Conservation (phyloP, 2,888 invertebrate species). For the Escarpia spicata region DNA sequence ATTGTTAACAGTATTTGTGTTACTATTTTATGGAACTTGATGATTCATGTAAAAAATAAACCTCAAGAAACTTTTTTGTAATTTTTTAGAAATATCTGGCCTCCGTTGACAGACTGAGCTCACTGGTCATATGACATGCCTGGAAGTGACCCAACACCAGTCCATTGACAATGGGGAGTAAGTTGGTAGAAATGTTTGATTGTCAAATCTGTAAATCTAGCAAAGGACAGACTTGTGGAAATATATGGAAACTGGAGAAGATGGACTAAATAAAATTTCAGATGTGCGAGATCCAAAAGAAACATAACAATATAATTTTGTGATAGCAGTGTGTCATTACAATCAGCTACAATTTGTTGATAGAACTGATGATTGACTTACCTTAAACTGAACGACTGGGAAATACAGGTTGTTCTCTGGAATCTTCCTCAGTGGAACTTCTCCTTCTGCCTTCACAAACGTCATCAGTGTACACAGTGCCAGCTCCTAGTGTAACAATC, state of each 20-base stretch:
- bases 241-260: not conserved
- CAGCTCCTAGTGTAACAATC: constrained; percentile 67
- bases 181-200: too few relatives aligned
- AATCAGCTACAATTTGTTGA: not conserved
- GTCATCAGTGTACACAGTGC: constrained; percentile 80
- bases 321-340: not conserved
- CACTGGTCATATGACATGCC: too few relatives aligned
- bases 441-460: constrained; percentile 78
- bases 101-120: too few relatives aligned
- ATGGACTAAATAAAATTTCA: not conserved
- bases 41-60: too few relatives aligned
- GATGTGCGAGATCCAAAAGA: not conserved
- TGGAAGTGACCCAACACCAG: too few relatives aligned
- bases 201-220: not conserved
- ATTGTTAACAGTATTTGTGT: not conserved
- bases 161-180: too few relatives aligned
- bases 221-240: not conserved
- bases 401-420: constrained; percentile 71
- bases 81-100: too few relatives aligned
- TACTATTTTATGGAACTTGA: not conserved
- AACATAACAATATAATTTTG: not conserved
- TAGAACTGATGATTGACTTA: constrained; percentile 47
- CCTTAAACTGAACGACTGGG: constrained; percentile 69
- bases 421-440: constrained; percentile 72
- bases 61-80: too few relatives aligned